Evolutionary conservation across 1,140 invertebrate genomes (phyloP), one percentile per base, ranked within the genome.

Genomic region (Atta cephalotes): DNA sequence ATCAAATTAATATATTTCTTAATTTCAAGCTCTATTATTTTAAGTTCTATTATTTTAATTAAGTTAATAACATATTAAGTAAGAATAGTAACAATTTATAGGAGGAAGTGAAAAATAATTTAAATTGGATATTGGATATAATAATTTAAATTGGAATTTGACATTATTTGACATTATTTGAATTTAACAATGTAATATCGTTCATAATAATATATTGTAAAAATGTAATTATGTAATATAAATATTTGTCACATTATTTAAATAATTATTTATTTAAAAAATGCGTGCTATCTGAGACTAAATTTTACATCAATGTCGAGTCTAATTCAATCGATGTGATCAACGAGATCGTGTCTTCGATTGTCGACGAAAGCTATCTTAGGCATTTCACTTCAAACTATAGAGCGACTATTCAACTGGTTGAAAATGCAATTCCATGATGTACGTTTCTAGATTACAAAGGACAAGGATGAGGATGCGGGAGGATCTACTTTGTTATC

Each of bases 401-500:
- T 68, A 25, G 28, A 63, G 45, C 49, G 45, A 28, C 60, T 63
- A 28, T 39, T 63, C 62, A 45, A 7, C 60, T 9, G 51, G 12
- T 1, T 76, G 68, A 63, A 81, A 88, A 88, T 90, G 80, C 88
- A 74, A 85, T 88, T 87, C 86, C 80, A 77, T 88, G 88, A 90
- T 88, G 89, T 78, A 90, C 89, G 89, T 86, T 81, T 88, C 76
- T 86, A 90, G 88, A 90, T 90, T 90, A 90, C 89, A 87, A 90
- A 90, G 80, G 45, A 77, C 81, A 25, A 65, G n/a, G 56, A 18
- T 56, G 63, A 4, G 70, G 76, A 16, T 9, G 68, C 58, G 21
- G 21, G 56, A 78, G 56, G 56, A 86, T 91, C 92, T 92, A 94
- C 92, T 94, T 94, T 94, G 93, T 94, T 94, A 94, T 92, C 91